Conservation (phyloP, 1,140 invertebrate genomes). For the Hyles euphorbiae region DNA sequence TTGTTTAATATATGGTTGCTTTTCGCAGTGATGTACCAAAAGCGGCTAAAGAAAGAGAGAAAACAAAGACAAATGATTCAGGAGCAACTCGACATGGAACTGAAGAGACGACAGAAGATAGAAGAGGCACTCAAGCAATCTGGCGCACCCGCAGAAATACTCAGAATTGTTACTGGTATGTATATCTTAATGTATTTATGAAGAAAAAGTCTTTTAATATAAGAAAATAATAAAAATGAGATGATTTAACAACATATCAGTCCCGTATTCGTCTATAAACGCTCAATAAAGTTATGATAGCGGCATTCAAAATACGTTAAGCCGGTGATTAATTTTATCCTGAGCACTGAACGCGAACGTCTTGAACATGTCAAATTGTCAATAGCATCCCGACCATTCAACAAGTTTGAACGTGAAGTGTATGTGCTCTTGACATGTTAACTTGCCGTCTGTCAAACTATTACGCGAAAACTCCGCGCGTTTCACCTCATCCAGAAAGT, state of each 20-base stretch:
- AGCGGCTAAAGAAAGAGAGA: constrained; percentile 90
- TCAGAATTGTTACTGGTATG: constrained; percentile 87
- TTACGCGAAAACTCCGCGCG: constrained; percentile 35
- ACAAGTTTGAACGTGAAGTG: constrained; percentile 51
- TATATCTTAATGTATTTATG: neutral
- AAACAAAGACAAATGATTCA: constrained; percentile 87
- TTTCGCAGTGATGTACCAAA: constrained; percentile 89
- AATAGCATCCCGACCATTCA: constrained; percentile 37
- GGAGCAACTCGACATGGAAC: constrained; percentile 87
- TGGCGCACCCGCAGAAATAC: constrained; percentile 84
- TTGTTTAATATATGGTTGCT: constrained; percentile 22
- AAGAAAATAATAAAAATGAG: no score
- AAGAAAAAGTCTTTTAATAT: no score
- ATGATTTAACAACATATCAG: neutral
- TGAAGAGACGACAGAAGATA: constrained; percentile 84
- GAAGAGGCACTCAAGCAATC: constrained; percentile 88
- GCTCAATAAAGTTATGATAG: neutral
- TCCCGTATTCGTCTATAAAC: neutral
- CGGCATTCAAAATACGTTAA: no score
- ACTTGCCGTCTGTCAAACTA: constrained; percentile 71
- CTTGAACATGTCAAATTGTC: constrained; percentile 35
- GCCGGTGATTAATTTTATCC: no score
- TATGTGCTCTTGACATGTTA: constrained; percentile 69
- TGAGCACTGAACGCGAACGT: no score
- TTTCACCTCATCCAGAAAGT: constrained; percentile 26